These are phyloP conservation scores for Zosterops hypoxanthus DNA, from an alignment of 2,113 vertebrate genomes.

Conservation along the genomic window DNA sequence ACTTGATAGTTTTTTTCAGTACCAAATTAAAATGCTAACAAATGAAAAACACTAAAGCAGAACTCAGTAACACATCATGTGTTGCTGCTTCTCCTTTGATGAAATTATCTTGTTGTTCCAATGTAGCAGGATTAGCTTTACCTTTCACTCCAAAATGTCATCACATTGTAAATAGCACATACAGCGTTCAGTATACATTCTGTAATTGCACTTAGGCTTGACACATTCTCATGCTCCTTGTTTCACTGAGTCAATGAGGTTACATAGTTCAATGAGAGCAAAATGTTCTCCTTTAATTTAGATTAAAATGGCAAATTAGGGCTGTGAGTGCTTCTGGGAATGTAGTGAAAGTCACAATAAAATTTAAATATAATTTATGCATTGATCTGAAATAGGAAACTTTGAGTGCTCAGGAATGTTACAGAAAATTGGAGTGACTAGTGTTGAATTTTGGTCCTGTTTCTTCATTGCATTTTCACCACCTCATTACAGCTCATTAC, in stretches of 20 bases:
- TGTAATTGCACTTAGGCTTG: background rate
- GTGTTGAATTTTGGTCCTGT: background rate
- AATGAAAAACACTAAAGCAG: background rate
- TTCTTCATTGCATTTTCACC: background rate
- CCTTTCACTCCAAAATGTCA: background rate
- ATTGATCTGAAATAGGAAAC: constrained; percentile 24
- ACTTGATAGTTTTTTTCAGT: background rate
- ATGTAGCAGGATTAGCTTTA: background rate
- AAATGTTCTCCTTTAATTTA: constrained; percentile 18
- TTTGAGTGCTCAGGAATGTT: background rate
- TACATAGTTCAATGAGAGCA: background rate
- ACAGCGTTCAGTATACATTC: background rate
- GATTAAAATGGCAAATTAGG: constrained; percentile 29
- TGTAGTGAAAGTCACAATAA: background rate
- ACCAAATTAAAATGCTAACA: background rate
- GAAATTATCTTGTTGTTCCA: background rate
- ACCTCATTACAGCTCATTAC: background rate
- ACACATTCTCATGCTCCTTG: background rate
- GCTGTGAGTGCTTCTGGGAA: background rate
- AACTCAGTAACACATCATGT: background rate
- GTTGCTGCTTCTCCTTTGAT: background rate
- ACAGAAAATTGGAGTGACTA: background rate
- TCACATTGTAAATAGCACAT: background rate
- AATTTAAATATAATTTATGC: constrained; percentile 20
- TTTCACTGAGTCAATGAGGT: constrained; percentile 20